A percentile compares a stretch with the other conserved stretches of the same genome.
These are phyloP conservation scores for Halisarca cf. caerulea DNA, from an alignment of 37 sponge, comb jelly and placozoan species.

Conservation along the genomic window DNA sequence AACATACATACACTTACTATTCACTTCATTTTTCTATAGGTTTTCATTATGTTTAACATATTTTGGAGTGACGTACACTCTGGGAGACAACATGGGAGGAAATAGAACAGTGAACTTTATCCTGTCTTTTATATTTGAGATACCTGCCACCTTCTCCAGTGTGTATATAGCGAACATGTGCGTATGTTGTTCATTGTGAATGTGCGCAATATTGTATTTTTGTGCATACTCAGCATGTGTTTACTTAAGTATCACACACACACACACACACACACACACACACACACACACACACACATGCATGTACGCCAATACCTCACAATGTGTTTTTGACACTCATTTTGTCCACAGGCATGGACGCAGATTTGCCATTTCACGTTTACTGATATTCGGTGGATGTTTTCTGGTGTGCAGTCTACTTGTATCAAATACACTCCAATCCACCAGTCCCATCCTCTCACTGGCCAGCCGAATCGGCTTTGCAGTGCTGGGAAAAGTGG, in stretches of 20 bases:
- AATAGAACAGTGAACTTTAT: background rate
- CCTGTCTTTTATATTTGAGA: background rate
- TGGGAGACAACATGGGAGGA: background rate
- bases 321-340: background rate
- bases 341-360: background rate
- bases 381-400: background rate
- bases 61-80: background rate
- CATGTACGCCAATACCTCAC: background rate
- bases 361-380: background rate
- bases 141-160: background rate
- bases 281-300: background rate
- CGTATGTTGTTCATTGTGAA: too few relatives aligned
- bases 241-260: background rate
- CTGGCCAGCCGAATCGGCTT: background rate
- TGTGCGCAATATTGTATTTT: too few relatives aligned
- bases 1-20: too few relatives aligned
- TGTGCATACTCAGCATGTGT: background rate
- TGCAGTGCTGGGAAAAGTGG: constrained; percentile 53
- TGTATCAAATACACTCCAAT: background rate
- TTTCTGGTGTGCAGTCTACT: background rate
- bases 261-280: too few relatives aligned
- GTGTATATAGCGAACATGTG: background rate
- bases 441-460: background rate
- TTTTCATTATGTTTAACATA: background rate
- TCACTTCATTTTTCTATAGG: too few relatives aligned